Base-by-base conservation (phyloP, 2,888 invertebrate genomes). In the Anarsia innoxiella region DNA sequence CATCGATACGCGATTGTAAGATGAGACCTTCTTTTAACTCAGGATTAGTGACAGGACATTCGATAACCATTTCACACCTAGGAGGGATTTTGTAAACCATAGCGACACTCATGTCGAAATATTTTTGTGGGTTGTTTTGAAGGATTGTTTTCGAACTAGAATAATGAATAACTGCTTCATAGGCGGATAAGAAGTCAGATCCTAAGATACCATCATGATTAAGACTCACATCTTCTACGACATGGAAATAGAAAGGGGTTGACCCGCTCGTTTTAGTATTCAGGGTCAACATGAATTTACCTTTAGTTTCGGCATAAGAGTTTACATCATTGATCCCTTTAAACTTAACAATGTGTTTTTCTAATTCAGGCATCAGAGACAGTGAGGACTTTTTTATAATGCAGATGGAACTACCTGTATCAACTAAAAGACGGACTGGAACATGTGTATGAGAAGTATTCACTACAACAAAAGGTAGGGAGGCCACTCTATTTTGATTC, bases 141-240 rank as follows among this genome's bases (percentile, higher is more conserved):
- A 10, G 8, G n/a, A 16, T 35, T 12, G 2, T 23, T 25, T 25
- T 8, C n/a, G 3, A n/a, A 3, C n/a, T n/a, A 10, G 26, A 3
- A 32, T 44, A 44, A 12, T 39, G 10, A 16, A 42, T 40, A n/a
- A 36, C 31, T 11, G 31, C 23, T 11, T 41, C 29, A 15, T 14
- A 33, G 27, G 9, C 9, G 9, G 8, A 2, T 6, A 41, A 23
- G 31, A 41, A 34, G 19, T 44, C 31, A 4, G 25, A 27, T 12
- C 43, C 44, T 4, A 44, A 23, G 1, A 44, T 36, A 8, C 44
- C 41, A 10, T 41, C 41, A 13, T 39, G 37, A 2, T 27, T 14
- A 8, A 41, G 29, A 14, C 31, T 41, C 2, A 44, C 30, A 4
- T 40, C 19, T 14, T 41, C 35, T 30, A 16, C 31, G 2, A 41